Evolutionary conservation across 2,113 vertebrate genomes (phyloP).

Genomic region (Amphiprion ocellaris): DNA sequence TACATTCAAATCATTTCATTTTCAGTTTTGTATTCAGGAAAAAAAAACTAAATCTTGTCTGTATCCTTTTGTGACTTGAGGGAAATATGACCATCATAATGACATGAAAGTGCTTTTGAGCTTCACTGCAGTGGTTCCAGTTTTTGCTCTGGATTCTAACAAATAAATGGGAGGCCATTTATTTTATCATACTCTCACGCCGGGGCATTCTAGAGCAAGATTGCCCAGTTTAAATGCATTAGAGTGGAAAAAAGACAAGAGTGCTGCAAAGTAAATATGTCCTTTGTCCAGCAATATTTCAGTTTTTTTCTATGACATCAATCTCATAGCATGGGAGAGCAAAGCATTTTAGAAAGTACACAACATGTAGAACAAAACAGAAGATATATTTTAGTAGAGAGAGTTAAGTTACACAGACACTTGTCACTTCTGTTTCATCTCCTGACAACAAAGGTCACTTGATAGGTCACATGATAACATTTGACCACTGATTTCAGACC

Average conservation of each 20-base stretch:
- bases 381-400: conserved; percentile 21
- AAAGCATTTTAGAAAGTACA: conserved; percentile 54
- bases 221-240: conserved; percentile 55
- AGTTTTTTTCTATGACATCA: conserved; percentile 28
- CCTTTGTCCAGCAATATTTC: conserved; percentile 48
- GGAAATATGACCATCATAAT: conserved; percentile 82
- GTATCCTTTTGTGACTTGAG: conserved; percentile 67
- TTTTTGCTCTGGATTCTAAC: conserved; percentile 35
- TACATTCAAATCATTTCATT: background rate
- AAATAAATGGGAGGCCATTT: conserved; percentile 58
- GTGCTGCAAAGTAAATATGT: conserved; percentile 59
- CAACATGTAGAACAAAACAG: conserved; percentile 52
- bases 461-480: conserved; percentile 81
- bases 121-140: conserved; percentile 34
- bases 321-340: conserved; percentile 39
- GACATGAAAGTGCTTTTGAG: conserved; percentile 65
- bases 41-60: background rate
- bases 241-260: conserved; percentile 59
- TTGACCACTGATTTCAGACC: conserved; percentile 59
- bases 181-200: conserved; percentile 47
- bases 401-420: conserved; percentile 58
- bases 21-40: conserved; percentile 5
- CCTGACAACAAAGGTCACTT: conserved; percentile 70
- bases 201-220: conserved; percentile 52
- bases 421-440: conserved; percentile 56